Evolutionary conservation across 2,113 vertebrate genomes (phyloP).

Genomic region (Calypte anna): DNA sequence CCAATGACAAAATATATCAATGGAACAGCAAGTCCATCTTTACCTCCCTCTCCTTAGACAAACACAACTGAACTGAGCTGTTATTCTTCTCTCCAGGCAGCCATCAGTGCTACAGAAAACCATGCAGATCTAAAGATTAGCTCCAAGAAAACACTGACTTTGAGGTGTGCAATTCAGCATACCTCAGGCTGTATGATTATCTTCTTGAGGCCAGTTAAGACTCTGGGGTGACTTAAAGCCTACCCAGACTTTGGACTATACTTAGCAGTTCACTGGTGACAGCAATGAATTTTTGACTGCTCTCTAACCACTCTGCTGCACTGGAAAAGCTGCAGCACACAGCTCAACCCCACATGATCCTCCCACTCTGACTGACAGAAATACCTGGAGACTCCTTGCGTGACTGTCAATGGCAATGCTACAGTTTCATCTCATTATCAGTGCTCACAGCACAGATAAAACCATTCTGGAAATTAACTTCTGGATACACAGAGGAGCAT

Average conservation of each 20-base stretch:
- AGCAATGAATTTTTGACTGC: neutral
- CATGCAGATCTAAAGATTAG: neutral
- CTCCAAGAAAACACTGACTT: neutral
- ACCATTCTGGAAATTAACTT: constrained; percentile 57
- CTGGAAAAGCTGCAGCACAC: neutral
- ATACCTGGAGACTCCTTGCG: constrained; percentile 50
- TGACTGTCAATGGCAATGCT: constrained; percentile 20
- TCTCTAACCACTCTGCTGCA: neutral
- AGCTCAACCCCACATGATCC: constrained; percentile 30
- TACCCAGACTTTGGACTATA: neutral
- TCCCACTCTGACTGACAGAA: constrained; percentile 45
- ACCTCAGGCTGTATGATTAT: neutral
- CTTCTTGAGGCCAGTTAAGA: neutral
- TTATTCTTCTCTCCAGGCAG: neutral
- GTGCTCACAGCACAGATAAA: constrained; percentile 17
- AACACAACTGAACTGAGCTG: neutral
- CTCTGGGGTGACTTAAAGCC: neutral
- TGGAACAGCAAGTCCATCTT: neutral
- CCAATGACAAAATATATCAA: neutral
- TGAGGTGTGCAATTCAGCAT: neutral
- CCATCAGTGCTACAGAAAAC: constrained; percentile 9
- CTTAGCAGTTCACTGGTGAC: neutral
- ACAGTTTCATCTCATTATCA: constrained; percentile 46
- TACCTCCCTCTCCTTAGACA: neutral
- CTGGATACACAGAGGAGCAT: neutral